Base-by-base conservation (phyloP, 2,888 invertebrate species). In the Argyra leucocephala region DNA sequence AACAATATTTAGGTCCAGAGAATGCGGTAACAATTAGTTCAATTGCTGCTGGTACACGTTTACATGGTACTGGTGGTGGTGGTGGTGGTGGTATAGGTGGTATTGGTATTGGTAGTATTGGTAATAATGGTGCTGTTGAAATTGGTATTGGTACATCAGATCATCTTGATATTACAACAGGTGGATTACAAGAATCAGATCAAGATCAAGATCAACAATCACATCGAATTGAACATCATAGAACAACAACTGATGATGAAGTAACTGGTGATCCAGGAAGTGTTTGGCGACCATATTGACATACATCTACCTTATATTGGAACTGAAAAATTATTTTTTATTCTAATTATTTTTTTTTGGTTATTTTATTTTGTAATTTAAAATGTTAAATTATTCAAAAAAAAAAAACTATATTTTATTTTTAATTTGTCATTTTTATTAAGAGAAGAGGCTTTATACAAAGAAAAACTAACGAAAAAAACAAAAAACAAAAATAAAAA, bases 201-300 rank as follows among this genome's bases (percentile, higher is more conserved):
- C 68, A 69, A 10, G 24, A 24, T 21, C 48, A 48, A 23, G n/a
- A n/a, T n/a, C 31, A 57, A 12, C 57, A 57, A 24, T 22, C 23
- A 23, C 63, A 63, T 48, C 48, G 62, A 36, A 26, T 26, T 9
- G n/a, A 22, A 26, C 23, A 63, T 57, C 48, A 63, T 57, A 61
- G 15, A 57, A 22, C 62, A 31, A 26, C 69, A 68, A 6, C 64
- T 66, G 12, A 69, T 57, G 77, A 74, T 36, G 76, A 76, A 63
- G 75, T 80, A 72, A 76, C 76, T 65, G 72, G 78, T 70, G 82
- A 83, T 71, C 80, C 82, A 64, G 76, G 80, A 18, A 79, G 78
- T 67, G 89, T 90, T n/a, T 90, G 90, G 90, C 83, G 90, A 78
- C 90, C 90, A 65, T 89, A 89, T 82, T 88, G 84, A 86, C 74